Evolutionary conservation across 2,888 invertebrate genomes (phyloP), one percentile per base, ranked within the genome.

Genomic region (Acrocyrtus sp.): DNA sequence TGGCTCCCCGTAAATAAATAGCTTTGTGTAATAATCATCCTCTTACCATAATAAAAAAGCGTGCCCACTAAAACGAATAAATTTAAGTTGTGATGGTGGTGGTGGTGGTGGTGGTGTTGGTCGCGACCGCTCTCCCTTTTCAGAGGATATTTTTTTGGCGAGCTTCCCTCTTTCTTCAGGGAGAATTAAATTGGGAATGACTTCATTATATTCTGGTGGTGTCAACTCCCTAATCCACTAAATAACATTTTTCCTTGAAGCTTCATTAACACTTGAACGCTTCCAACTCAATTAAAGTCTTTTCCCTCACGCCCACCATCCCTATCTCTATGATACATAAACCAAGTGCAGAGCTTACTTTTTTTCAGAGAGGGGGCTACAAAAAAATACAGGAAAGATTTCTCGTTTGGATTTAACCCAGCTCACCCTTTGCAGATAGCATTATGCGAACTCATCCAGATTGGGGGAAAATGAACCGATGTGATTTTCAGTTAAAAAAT

Each of bases 201-300:
- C 54, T 65, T 66, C 72, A 66, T 66, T 66, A 65, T 61, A 65
- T 63, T 63, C 63, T 17, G 53, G 58, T 53, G 63, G 27, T 65
- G 73, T 69, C 68, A 63, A 75, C 75, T 75, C 77, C 77, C 77
- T 77, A 78, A 80, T 77, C 80, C 78, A 78, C 77, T 80, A 78
- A 80, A 80, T 78, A 78, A 80, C 80, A 78, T 80, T 80, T n/a
- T 78, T 70, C 78, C 73, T 57, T 74, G 72, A 77, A n/a, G 73
- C 78, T 76, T 78, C 77, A 80, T 80, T 80, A 80, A 76, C 80
- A 74, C 79, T 73, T 72, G 74, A 74, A 75, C 74, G 75, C 77
- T 77, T 77, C 77, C 74, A 77, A 78, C 78, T 73, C 78, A 80
- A 78, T 80, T 78, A 80, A n/a, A 75, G 74, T 69, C 67, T 65